Conservation (phyloP, 2,888 invertebrate genomes). For the Laothoe populi region DNA sequence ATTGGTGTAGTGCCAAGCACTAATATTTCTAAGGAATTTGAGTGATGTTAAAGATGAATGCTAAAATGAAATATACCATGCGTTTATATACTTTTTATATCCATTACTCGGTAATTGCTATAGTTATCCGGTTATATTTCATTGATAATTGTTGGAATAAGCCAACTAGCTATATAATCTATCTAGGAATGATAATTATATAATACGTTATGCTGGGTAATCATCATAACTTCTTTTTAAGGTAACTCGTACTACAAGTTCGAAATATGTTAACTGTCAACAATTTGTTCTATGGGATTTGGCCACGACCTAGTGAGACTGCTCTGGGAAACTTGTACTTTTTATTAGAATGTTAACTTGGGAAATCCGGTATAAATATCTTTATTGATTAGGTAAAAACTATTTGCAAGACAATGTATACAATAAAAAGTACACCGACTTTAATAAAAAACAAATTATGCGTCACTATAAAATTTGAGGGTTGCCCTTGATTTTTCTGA, state of each 20-base stretch:
- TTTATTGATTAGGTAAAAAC: too few species aligned
- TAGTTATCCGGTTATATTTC: too few species aligned
- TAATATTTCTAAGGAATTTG: background rate
- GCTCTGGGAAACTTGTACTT: background rate
- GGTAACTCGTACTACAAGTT: background rate
- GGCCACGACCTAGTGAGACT: background rate
- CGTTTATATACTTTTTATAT: background rate
- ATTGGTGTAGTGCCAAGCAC: background rate
- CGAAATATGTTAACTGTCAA: background rate
- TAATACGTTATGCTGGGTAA: background rate
- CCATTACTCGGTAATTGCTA: too few species aligned
- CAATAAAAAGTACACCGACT: too few species aligned
- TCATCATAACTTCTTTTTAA: background rate
- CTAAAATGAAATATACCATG: background rate
- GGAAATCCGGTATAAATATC: background rate
- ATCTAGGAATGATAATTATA: background rate
- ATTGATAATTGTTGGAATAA: background rate
- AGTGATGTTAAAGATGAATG: background rate
- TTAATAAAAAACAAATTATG: too few species aligned
- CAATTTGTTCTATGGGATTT: background rate
- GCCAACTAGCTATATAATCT: background rate
- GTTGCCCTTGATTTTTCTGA: too few species aligned
- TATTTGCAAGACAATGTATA: too few species aligned
- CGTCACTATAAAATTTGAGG: too few species aligned
- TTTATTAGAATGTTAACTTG: background rate